Percentiles rank a stretch among this genome's conserved stretches.
Conservation (phyloP, 2,113 vertebrate genomes). For the Ploceus nigricollis region DNA sequence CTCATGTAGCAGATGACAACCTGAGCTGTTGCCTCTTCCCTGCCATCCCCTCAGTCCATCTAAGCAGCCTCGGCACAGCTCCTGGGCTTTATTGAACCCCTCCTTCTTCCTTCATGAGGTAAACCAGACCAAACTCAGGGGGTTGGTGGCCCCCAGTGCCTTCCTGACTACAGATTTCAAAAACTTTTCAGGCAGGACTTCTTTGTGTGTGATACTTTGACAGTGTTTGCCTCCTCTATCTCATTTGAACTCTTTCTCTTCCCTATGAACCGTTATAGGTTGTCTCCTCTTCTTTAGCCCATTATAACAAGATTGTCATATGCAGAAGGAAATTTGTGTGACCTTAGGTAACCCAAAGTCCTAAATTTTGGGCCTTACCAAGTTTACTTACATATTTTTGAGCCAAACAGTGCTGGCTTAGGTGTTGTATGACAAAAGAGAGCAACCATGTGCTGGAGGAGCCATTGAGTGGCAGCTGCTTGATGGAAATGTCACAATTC, state of each 20-base stretch:
- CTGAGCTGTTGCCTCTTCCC: not conserved
- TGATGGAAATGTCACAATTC: not conserved
- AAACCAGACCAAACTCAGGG: not conserved
- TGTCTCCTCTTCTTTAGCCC: not conserved
- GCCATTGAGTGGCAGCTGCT: not conserved
- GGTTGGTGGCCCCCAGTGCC: not conserved
- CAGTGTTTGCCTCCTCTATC: not conserved
- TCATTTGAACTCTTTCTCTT: not conserved
- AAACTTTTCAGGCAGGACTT: not conserved
- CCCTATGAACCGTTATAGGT: not conserved
- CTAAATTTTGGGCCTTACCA: not conserved
- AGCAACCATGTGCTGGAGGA: not conserved
- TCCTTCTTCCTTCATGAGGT: not conserved
- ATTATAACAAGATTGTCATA: not conserved
- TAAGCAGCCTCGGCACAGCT: not conserved
- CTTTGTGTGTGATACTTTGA: not conserved
- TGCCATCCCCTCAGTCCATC: not conserved
- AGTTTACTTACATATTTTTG: not conserved
- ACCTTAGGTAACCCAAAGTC: not conserved
- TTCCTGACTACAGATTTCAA: not conserved
- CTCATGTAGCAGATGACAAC: not conserved
- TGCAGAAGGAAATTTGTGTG: not conserved
- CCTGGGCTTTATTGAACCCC: not conserved
- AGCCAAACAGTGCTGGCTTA: not conserved
- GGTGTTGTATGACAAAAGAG: not conserved